Conservation (phyloP, 2,797 vertebrate genomes). For the Vireo griseus region DNA sequence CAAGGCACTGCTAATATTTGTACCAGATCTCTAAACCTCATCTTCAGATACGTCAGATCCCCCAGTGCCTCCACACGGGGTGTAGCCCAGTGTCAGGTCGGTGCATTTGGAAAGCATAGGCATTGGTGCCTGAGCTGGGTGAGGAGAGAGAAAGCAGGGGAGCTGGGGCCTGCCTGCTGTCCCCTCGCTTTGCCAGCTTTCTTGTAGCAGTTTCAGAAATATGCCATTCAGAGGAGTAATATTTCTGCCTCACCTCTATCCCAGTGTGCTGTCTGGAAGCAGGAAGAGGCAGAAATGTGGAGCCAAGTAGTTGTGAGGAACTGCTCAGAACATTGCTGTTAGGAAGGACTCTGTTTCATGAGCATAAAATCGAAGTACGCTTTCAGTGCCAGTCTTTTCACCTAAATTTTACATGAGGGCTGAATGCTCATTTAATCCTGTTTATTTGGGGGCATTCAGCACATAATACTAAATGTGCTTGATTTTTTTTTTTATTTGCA, state of each 20-base stretch:
- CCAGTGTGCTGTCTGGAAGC: neutral
- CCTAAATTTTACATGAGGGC: conserved; percentile 1
- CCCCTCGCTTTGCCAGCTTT: neutral
- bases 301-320: neutral
- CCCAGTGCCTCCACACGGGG: fast-evolving
- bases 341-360: neutral
- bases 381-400: neutral
- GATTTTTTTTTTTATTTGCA: conserved; percentile 66
- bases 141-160: neutral
- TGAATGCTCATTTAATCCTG: conserved; percentile 57
- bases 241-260: neutral
- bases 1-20: neutral
- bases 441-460: conserved; percentile 49
- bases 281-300: neutral
- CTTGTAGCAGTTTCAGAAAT: neutral
- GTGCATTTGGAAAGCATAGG: neutral
- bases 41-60: neutral
- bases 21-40: neutral
- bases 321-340: neutral
- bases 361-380: neutral
- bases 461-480: conserved; percentile 62
- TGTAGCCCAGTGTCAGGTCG: neutral
- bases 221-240: neutral
- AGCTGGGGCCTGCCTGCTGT: neutral
- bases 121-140: neutral